phyloP scores from a whole-genome alignment of 2,113 vertebrate genomes.

The Pantherophis guttatus region DNA sequence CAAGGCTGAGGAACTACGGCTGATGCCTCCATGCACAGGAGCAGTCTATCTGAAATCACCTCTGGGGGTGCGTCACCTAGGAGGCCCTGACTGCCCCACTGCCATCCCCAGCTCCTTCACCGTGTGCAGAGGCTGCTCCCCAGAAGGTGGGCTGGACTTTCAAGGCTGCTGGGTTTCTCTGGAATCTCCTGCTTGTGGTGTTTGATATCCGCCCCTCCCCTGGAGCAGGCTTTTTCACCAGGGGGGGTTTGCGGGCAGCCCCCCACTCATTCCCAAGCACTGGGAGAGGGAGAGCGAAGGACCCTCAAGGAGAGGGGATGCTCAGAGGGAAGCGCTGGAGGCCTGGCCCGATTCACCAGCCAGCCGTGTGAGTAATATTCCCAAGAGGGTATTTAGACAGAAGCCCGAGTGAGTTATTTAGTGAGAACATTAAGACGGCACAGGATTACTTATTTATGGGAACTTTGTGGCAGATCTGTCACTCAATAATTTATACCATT shows the following conservation, averaged over 20 bases:
- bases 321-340: not conserved
- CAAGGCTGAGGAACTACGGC: too few species aligned
- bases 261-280: not conserved
- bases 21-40: too few species aligned
- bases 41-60: not conserved
- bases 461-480: conserved; percentile 63
- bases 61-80: too few species aligned
- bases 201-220: not conserved
- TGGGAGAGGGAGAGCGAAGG: fast-evolving
- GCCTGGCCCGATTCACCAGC: conserved; percentile 1
- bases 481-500: conserved; percentile 66
- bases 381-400: conserved; percentile 48
- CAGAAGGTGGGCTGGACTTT: not conserved
- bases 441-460: conserved; percentile 67
- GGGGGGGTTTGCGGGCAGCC: not conserved
- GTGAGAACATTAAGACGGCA: conserved; percentile 57
- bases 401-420: conserved; percentile 65
- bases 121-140: not conserved
- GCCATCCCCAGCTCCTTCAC: not conserved
- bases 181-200: not conserved
- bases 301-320: not conserved
- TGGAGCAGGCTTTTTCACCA: not conserved
- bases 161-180: not conserved
- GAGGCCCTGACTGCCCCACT: not conserved
- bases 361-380: conserved; percentile 40